Conservation (phyloP, 2,113 vertebrate species). For the Myotis yumanensis region DNA sequence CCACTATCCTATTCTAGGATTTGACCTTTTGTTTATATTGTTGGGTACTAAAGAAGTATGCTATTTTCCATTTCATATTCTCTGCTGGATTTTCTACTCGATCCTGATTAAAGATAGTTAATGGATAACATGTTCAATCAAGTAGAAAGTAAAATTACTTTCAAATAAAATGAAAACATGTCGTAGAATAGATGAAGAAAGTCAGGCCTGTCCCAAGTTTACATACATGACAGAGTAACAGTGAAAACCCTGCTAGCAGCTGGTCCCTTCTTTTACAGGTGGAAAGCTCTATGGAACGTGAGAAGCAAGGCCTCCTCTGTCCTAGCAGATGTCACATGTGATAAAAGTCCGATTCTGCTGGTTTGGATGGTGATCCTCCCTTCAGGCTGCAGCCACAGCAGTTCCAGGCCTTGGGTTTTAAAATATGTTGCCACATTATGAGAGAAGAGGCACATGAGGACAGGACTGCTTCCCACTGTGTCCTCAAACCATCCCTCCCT, state of each 20-base stretch:
- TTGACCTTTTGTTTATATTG: not conserved
- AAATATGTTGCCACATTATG: not conserved
- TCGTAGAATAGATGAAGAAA: not conserved
- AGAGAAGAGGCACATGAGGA: not conserved
- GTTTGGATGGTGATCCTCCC: not conserved
- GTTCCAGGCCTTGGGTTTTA: not conserved
- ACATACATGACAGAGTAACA: not conserved
- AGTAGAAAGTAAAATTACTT: slow-evolving; percentile 43
- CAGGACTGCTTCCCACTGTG: not conserved
- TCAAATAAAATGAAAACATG: slow-evolving; percentile 15
- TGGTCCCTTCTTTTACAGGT: not conserved
- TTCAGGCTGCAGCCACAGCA: not conserved
- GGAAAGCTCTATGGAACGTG: rapidly evolving
- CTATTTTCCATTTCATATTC: not conserved
- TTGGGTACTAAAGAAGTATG: not conserved
- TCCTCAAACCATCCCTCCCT: not conserved
- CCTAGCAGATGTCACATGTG: not conserved
- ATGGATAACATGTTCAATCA: not conserved
- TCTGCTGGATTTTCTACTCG: not conserved
- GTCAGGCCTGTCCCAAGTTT: not conserved
- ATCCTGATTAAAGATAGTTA: not conserved
- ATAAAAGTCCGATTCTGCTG: not conserved
- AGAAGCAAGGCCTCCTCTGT: not conserved
- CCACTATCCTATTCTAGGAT: not conserved
- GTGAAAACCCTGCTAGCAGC: not conserved